Evolutionary conservation across 2,113 vertebrate genomes (phyloP).

Genomic region (Smithornis capensis): DNA sequence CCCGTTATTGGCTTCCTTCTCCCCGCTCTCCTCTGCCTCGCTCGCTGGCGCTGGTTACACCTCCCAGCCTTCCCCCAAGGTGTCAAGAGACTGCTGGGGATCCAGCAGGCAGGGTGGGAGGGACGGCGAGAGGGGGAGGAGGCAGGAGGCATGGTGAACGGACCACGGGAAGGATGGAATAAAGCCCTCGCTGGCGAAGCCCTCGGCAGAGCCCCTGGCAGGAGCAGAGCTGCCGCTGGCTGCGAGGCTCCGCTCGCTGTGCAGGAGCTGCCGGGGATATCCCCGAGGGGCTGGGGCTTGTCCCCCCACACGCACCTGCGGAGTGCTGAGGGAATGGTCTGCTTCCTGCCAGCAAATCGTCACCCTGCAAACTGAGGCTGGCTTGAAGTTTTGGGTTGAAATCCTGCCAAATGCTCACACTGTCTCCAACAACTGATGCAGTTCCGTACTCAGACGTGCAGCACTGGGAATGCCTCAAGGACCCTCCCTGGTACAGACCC

Average conservation of each 20-base stretch:
- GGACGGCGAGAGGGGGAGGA: conserved; percentile 28
- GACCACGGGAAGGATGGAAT: conserved; percentile 3
- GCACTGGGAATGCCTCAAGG: neutral
- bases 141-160: conserved; percentile 39
- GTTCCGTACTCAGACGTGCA: neutral
- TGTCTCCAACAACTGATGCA: neutral
- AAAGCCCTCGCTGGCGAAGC: neutral
- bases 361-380: neutral
- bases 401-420: neutral
- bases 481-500: neutral
- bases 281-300: neutral
- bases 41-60: conserved; percentile 33
- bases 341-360: neutral
- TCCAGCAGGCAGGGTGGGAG: conserved; percentile 43
- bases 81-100: conserved; percentile 62
- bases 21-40: conserved; percentile 10
- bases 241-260: neutral
- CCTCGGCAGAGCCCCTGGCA: neutral
- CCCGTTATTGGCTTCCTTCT: conserved; percentile 30
- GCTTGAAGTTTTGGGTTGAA: conserved; percentile 4
- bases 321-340: neutral
- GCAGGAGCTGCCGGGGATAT: neutral
- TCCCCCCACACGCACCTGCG: neutral
- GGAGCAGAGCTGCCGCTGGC: neutral
- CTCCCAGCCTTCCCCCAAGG: conserved; percentile 71